Evolutionary conservation across 1,140 invertebrate genomes (phyloP).

Genomic region (Alviniconcha marisindica): DNA sequence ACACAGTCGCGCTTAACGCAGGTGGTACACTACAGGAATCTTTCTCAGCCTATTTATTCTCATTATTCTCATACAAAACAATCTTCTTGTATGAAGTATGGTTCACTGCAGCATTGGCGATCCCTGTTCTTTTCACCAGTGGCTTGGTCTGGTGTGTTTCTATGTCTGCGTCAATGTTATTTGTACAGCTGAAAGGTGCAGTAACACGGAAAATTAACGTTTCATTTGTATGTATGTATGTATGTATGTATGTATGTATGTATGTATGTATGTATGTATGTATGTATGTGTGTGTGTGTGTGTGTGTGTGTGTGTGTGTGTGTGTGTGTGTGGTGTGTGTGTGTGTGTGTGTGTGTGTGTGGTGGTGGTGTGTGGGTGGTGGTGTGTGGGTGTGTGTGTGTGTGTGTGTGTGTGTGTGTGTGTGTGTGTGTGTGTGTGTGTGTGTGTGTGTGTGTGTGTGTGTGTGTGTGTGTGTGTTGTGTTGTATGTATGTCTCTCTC

Average conservation of each 20-base stretch:
- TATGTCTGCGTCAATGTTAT: too few species aligned
- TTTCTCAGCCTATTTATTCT: too few species aligned
- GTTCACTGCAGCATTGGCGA: background rate
- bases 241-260: background rate
- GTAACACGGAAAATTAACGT: background rate
- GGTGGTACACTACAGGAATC: background rate
- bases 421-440: background rate
- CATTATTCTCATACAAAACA: background rate
- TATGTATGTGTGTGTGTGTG: conserved; percentile 39
- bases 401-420: conserved; percentile 5
- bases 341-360: too few species aligned
- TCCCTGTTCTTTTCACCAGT: background rate
- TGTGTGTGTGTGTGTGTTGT: background rate
- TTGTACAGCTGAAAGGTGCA: too few species aligned
- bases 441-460: background rate
- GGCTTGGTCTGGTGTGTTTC: too few species aligned
- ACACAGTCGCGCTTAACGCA: background rate
- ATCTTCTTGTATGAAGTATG: too few species aligned
- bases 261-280: conserved; percentile 35
- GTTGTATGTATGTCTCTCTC: background rate
- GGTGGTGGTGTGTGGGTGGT: too few species aligned
- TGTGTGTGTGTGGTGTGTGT: background rate
- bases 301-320: conserved; percentile 38
- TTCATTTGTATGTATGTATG: background rate
- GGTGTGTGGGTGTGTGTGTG: too few species aligned